A percentile compares a stretch with the other conserved stretches of the same genome.
These are phyloP conservation scores for Heliconius cydno DNA, from an alignment of 2,888 invertebrate species.

Conservation along the genomic window DNA sequence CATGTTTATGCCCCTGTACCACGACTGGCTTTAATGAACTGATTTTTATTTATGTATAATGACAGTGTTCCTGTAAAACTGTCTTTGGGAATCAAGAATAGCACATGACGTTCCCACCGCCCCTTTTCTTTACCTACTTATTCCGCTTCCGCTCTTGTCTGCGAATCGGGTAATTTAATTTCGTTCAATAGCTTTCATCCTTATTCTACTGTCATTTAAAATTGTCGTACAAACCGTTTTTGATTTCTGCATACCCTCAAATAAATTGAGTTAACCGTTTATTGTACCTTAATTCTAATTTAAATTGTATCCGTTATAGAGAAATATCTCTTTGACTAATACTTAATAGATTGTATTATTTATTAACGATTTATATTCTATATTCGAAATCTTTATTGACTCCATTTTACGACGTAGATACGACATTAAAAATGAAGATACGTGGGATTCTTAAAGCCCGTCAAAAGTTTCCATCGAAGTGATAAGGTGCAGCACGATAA, in stretches of 20 bases:
- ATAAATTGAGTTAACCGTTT: not conserved
- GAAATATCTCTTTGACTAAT: not conserved
- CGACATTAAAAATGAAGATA: conserved; percentile 22
- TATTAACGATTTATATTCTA: not conserved
- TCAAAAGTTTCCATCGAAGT: conserved; percentile 70
- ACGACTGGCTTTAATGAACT: conserved; percentile 37
- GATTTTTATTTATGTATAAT: conserved; percentile 27
- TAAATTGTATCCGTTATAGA: not conserved
- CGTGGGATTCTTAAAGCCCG: conserved; percentile 43
- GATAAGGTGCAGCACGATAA: conserved; percentile 58
- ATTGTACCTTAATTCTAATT: not conserved
- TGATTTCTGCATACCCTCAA: conserved; percentile 9
- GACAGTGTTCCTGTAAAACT: conserved; percentile 21
- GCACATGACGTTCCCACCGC: conserved; percentile 26
- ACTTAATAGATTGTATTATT: not conserved
- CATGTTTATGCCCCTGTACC: no score
- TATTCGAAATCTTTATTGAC: not conserved
- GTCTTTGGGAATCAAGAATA: conserved; percentile 34
- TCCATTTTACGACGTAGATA: conserved; percentile 2
- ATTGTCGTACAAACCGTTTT: conserved; percentile 31
- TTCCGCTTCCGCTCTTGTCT: conserved; percentile 42
- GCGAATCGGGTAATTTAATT: conserved; percentile 40
- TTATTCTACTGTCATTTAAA: conserved; percentile 33
- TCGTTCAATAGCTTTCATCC: conserved; percentile 43
- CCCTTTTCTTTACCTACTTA: conserved; percentile 43